Percentiles rank a stretch among this genome's conserved stretches.
These are phyloP conservation scores for Falcunculus frontatus DNA, from an alignment of 2,113 vertebrate genomes.

Conservation along the genomic window DNA sequence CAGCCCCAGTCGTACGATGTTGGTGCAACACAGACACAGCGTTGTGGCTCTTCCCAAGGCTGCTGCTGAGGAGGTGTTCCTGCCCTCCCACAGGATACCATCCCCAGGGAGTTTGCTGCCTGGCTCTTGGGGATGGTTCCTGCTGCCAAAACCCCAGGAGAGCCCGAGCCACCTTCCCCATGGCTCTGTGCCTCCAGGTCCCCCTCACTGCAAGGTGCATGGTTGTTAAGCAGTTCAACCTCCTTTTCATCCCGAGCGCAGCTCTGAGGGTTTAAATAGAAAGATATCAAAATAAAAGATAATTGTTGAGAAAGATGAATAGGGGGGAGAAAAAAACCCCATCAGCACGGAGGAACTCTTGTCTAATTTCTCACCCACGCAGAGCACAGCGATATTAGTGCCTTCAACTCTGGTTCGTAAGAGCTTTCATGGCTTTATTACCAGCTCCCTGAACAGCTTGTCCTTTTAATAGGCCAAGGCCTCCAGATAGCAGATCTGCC, in stretches of 20 bases:
- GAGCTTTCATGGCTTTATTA: conserved; percentile 55
- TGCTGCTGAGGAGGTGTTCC: neutral
- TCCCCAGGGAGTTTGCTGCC: neutral
- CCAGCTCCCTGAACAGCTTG: conserved; percentile 19
- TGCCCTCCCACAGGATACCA: neutral
- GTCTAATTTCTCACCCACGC: conserved; percentile 65
- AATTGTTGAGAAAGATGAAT: conserved; percentile 63
- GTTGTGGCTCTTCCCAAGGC: neutral
- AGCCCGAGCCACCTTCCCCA: neutral
- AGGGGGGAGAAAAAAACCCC: neutral
- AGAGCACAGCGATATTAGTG: conserved; percentile 51
- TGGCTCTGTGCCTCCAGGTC: neutral
- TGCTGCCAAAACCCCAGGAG: neutral
- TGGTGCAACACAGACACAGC: neutral
- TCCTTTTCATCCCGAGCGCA: neutral
- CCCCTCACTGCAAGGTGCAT: neutral
- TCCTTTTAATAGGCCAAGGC: conserved; percentile 45
- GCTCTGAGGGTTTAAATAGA: conserved; percentile 60
- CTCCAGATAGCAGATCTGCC: conserved; percentile 16
- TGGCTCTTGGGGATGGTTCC: neutral
- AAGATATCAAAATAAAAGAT: conserved; percentile 68
- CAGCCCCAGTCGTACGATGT: accelerated
- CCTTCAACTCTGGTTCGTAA: conserved; percentile 39
- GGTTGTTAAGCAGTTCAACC: neutral
- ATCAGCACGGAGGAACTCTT: conserved; percentile 46